Evolutionary conservation across 2,113 vertebrate species (phyloP).

Genomic region (Heteronetta atricapilla): DNA sequence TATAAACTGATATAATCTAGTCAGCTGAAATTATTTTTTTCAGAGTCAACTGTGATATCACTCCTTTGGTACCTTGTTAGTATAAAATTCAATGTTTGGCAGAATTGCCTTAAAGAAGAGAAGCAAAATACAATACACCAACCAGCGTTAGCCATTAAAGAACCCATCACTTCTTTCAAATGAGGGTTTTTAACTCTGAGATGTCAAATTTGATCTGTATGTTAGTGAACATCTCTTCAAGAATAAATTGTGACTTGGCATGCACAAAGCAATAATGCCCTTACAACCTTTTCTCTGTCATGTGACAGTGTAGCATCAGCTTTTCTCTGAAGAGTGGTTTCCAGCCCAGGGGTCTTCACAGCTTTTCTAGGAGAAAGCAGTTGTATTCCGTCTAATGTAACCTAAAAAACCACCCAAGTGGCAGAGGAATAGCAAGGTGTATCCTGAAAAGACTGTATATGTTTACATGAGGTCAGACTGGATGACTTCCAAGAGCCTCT

Average conservation of each 20-base stretch:
- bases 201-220: not conserved
- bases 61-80: not conserved
- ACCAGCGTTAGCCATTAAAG: not conserved
- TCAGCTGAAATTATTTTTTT: not conserved
- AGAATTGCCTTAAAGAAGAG: not conserved
- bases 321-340: not conserved
- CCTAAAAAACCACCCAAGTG: not conserved
- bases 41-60: not conserved
- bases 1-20: not conserved
- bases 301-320: fast-evolving
- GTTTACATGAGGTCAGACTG: not conserved
- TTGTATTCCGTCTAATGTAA: not conserved
- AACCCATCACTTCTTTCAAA: not conserved
- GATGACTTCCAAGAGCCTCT: not conserved
- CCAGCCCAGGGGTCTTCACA: not conserved
- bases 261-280: not conserved
- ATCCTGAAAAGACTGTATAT: not conserved
- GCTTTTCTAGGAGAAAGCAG: not conserved
- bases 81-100: not conserved
- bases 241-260: not conserved
- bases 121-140: not conserved
- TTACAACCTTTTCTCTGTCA: not conserved
- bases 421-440: not conserved
- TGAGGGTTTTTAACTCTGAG: not conserved
- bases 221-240: not conserved